Percentiles rank a stretch among this genome's conserved stretches.
These are phyloP conservation scores for Eucidaris tribuloides DNA, from an alignment of 35 echinoderm and acorn worm species.

Conservation along the genomic window DNA sequence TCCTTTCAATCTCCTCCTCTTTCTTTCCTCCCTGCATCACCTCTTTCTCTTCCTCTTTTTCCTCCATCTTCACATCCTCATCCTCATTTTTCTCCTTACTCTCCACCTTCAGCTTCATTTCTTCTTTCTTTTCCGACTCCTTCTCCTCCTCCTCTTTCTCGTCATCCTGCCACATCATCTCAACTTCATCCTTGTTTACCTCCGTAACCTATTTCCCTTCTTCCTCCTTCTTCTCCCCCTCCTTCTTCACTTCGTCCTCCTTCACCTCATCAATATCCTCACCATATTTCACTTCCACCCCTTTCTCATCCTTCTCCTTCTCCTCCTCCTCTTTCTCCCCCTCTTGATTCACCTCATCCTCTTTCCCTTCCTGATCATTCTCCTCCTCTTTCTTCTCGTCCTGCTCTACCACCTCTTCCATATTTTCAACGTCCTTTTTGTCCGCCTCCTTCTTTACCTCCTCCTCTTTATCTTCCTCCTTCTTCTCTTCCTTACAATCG, in stretches of 20 bases:
- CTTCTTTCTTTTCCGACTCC: not conserved
- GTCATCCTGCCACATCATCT: not conserved
- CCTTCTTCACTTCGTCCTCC: not conserved
- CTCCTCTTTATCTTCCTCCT: not conserved
- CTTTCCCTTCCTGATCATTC: not conserved
- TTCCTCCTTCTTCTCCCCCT: not conserved
- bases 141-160: not conserved
- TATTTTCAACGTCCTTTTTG: not conserved
- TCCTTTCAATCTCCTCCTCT: not conserved
- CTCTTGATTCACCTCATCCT: not conserved
- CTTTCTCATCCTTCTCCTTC: not conserved
- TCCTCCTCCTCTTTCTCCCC: not conserved
- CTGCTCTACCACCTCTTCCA: not conserved
- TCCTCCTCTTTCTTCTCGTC: not conserved
- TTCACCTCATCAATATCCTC: not conserved
- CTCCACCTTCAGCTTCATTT: not conserved
- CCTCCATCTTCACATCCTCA: not conserved
- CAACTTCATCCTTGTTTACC: not conserved
- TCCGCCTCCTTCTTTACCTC: not conserved
- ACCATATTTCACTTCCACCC: not conserved
- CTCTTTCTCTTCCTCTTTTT: not conserved
- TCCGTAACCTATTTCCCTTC: not conserved
- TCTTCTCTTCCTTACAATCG: not conserved
- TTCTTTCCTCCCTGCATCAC: not conserved
- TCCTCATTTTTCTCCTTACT: not conserved